Evolutionary conservation across 2,113 vertebrate genomes (phyloP), one percentile per base, ranked within the genome.

Genomic region (Aphyosemion australe): DNA sequence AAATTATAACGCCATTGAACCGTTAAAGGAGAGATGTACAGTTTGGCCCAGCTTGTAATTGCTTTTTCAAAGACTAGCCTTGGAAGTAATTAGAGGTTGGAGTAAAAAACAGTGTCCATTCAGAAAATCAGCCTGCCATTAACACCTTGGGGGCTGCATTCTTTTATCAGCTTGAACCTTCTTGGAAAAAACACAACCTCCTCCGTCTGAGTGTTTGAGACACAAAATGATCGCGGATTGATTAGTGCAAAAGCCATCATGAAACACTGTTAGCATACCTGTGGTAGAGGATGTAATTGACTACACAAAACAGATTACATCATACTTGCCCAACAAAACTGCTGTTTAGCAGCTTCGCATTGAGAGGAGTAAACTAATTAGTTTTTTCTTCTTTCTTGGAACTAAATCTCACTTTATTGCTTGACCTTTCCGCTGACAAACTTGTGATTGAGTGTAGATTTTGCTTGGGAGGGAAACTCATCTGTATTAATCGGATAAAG

Each of bases 401-500:
- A 85, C 69, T 75, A 72, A 88, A 78, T 78, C 51, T 59, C 39
- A 34, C 69, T 86, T 89, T 89, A 87, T 86, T 83, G 64, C 63
- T 65, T 91, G 87, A 93, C 87, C 85, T 92, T 89, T 91, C 55
- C 61, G 72, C 80, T 89, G 87, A 89, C 78, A 87, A 77, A 85
- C 71, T 79, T 80, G 86, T 77, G 87, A 91, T 85, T 84, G 80
- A 89, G 82, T 74, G 85, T 64, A 65, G 74, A 85, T 90, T 89
- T 87, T 73, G 87, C 87, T 87, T 79, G 55, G 72, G 77, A 67
- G 77, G 84, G 77, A 84, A 90, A 87, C 73, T 83, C 79, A 86
- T 91, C 90, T 88, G 88, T 85, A 91, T 88, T 89, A 84, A 92
- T 92, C 80, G 86, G 72, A 85, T 88, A 75, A 82, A 80, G 60